Evolutionary conservation across 1,140 invertebrate species (phyloP).

Genomic region (Dinothrombium tinctorium): DNA sequence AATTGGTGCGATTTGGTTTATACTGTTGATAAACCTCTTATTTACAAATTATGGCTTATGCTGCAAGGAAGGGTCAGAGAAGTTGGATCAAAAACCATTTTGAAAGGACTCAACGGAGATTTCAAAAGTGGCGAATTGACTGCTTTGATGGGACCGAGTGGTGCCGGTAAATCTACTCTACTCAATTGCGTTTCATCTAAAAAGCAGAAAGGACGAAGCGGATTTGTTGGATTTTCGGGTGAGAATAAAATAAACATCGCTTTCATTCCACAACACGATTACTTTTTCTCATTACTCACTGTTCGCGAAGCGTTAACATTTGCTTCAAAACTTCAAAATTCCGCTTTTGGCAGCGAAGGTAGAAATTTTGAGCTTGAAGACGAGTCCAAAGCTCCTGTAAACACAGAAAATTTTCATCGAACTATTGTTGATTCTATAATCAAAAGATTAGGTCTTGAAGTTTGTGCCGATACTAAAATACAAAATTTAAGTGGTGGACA

Average conservation of each 20-base stretch:
- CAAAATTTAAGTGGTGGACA: constrained; percentile 77
- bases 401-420: background rate
- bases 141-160: constrained; percentile 34
- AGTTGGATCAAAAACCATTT: constrained; percentile 3
- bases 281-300: constrained; percentile 27
- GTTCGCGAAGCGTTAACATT: constrained; percentile 69
- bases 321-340: constrained; percentile 61
- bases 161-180: constrained; percentile 28
- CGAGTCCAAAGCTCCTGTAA: background rate
- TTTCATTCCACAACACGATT: constrained; percentile 9
- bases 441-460: background rate
- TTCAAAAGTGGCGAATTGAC: constrained; percentile 21
- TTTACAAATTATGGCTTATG: constrained; percentile 2
- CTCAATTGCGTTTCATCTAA: constrained; percentile 18
- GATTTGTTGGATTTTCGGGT: constrained; percentile 1
- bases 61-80: constrained; percentile 11
- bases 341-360: background rate
- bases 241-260: constrained; percentile 5
- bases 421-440: background rate
- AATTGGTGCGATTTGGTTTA: background rate
- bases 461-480: constrained; percentile 36
- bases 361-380: background rate
- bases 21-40: constrained; percentile 7
- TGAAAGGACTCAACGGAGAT: constrained; percentile 8
- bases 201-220: constrained; percentile 1